Percentiles rank a stretch among this genome's conserved stretches.
Evolutionary conservation across 2,888 invertebrate genomes (phyloP).

Genomic region (Eumacrocentrus americanus): DNA sequence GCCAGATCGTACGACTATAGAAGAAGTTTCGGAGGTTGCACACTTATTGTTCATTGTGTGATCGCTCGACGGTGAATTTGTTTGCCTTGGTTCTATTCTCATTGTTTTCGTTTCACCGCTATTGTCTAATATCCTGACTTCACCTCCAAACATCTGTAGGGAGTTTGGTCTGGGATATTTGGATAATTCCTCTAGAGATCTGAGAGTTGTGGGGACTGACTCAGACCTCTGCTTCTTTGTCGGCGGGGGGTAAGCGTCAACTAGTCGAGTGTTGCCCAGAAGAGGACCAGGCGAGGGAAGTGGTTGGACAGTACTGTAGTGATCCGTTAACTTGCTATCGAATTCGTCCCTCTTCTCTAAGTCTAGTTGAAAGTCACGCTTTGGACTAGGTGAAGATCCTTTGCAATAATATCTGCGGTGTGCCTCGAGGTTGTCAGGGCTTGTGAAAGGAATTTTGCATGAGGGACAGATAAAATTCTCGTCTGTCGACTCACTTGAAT

Average conservation of each 20-base stretch:
- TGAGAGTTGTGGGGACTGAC: conserved; percentile 62
- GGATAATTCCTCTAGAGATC: conserved; percentile 67
- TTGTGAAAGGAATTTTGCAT: conserved; percentile 80
- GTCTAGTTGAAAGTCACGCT: conserved; percentile 50
- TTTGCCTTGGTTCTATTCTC: conserved; percentile 68
- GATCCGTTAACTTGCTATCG: conserved; percentile 46
- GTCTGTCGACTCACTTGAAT: conserved; percentile 58
- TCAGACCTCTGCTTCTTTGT: conserved; percentile 65
- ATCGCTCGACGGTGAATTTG: conserved; percentile 62
- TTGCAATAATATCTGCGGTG: conserved; percentile 84
- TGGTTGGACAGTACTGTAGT: conserved; percentile 61
- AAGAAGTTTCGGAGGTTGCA: conserved; percentile 65
- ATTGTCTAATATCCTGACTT: conserved; percentile 76
- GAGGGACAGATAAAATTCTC: conserved; percentile 74
- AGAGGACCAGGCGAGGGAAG: conserved; percentile 83
- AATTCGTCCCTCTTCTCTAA: conserved; percentile 48
- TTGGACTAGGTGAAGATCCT: conserved; percentile 62
- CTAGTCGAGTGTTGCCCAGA: conserved; percentile 80
- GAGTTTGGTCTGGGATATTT: conserved; percentile 66
- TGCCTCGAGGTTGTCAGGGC: conserved; percentile 79
- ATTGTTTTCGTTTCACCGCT: conserved; percentile 73
- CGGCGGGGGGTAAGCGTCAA: conserved; percentile 70
- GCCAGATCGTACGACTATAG: conserved; percentile 80
- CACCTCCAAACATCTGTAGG: conserved; percentile 77
- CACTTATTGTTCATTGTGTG: conserved; percentile 38